Conservation (phyloP, 1,140 invertebrate genomes). For the Telenomus remus region DNA sequence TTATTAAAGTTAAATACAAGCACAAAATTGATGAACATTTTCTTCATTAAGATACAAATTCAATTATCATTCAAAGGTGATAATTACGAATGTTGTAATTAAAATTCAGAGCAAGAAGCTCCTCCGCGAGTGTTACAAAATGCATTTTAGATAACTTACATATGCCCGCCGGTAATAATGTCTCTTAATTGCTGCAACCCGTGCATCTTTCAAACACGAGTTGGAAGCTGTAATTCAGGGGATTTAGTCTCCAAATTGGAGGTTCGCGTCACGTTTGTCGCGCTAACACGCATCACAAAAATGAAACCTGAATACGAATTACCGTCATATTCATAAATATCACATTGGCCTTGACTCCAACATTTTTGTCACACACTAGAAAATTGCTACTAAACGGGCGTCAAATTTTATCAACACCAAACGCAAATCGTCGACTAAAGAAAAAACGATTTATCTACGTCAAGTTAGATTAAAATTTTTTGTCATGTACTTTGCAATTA, state of each 20-base stretch:
- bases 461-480: no score
- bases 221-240: slow-evolving; percentile 15
- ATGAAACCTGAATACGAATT: slow-evolving; percentile 2
- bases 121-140: slow-evolving; percentile 5
- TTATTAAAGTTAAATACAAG: no score
- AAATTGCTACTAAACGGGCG: not conserved
- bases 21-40: no score
- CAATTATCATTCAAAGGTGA: slow-evolving; percentile 1
- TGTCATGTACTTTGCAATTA: no score
- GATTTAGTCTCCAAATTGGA: slow-evolving; percentile 10
- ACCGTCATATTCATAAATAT: slow-evolving; percentile 4
- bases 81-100: slow-evolving; percentile 16
- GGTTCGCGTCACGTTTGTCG: slow-evolving; percentile 15
- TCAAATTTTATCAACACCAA: not conserved
- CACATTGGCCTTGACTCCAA: not conserved
- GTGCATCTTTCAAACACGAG: slow-evolving; percentile 24
- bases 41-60: not conserved
- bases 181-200: slow-evolving; percentile 25
- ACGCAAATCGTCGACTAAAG: not conserved
- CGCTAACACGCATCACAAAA: not conserved
- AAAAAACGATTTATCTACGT: no score
- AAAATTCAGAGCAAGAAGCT: slow-evolving; percentile 13
- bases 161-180: slow-evolving; percentile 23
- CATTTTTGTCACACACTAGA: slow-evolving; percentile 2
- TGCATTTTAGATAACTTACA: slow-evolving; percentile 25